Evolutionary conservation across 2,797 vertebrate species (phyloP).

Genomic region (Phrynocephalus guinanensis): DNA sequence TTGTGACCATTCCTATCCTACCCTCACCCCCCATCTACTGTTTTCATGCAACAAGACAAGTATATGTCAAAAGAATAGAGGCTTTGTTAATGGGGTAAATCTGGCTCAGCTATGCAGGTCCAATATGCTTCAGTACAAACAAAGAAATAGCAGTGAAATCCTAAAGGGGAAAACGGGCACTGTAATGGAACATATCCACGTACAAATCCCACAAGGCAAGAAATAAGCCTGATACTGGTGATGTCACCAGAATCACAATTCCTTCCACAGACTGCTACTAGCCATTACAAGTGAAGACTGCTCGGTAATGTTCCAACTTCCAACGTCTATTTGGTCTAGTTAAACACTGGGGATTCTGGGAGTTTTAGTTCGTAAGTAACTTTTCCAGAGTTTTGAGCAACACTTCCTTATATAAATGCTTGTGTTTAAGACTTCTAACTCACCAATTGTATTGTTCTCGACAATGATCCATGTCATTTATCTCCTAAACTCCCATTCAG

Average conservation of each 20-base stretch:
- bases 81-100: conserved; percentile 28
- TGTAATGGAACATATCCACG: background rate
- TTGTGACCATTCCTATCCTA: conserved; percentile 62
- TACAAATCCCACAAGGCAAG: background rate
- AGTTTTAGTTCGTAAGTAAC: too few species aligned
- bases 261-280: background rate
- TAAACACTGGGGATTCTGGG: too few species aligned
- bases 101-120: conserved; percentile 47
- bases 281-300: background rate
- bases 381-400: too few species aligned
- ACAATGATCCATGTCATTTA: background rate
- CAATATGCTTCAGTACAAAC: conserved; percentile 27
- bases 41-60: conserved; percentile 56
- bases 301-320: background rate
- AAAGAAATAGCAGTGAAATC: conserved; percentile 19
- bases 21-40: background rate
- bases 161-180: conserved; percentile 15
- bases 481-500: background rate
- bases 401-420: background rate
- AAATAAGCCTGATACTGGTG: background rate
- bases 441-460: too few species aligned
- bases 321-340: background rate
- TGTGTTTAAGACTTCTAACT: background rate
- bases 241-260: background rate
- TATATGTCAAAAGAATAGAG: conserved; percentile 47